Conservation (phyloP, 2,797 vertebrate species). For the Valencia hispanica region DNA sequence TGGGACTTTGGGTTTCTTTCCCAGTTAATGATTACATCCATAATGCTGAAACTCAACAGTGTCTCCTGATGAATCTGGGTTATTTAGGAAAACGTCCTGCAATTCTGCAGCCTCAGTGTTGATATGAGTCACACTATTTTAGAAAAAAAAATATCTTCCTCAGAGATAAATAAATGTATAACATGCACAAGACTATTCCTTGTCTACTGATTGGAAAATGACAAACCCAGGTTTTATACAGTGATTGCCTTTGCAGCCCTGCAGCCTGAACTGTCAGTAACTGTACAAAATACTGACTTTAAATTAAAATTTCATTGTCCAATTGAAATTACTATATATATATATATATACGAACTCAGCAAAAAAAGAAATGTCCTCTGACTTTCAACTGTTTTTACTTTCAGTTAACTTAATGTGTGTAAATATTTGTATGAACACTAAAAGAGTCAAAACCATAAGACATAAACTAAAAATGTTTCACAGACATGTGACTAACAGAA, state of each 20-base stretch:
- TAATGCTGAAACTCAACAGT: slow-evolving; percentile 7
- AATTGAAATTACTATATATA: neutral
- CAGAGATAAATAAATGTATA: neutral
- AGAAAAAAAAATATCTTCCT: slow-evolving; percentile 9
- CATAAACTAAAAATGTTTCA: no score
- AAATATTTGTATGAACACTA: no score
- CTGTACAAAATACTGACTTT: neutral
- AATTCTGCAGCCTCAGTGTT: slow-evolving; percentile 30
- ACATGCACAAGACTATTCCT: neutral
- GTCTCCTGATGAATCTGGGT: slow-evolving; percentile 12
- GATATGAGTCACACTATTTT: slow-evolving; percentile 15
- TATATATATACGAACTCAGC: no score
- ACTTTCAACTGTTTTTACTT: no score
- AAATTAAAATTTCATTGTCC: neutral
- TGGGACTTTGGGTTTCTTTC: slow-evolving; percentile 11
- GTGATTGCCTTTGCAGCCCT: neutral
- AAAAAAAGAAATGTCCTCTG: no score
- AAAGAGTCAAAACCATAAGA: no score
- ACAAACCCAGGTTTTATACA: neutral
- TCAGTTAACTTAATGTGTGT: no score
- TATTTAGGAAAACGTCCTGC: slow-evolving; percentile 22
- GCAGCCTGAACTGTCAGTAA: neutral
- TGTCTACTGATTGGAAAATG: neutral
- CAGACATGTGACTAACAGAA: no score
- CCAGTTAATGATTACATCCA: slow-evolving; percentile 54